Percentiles rank a stretch among this genome's conserved stretches.
Evolutionary conservation across 2,113 vertebrate genomes (phyloP).

Genomic region (Talpa occidentalis): DNA sequence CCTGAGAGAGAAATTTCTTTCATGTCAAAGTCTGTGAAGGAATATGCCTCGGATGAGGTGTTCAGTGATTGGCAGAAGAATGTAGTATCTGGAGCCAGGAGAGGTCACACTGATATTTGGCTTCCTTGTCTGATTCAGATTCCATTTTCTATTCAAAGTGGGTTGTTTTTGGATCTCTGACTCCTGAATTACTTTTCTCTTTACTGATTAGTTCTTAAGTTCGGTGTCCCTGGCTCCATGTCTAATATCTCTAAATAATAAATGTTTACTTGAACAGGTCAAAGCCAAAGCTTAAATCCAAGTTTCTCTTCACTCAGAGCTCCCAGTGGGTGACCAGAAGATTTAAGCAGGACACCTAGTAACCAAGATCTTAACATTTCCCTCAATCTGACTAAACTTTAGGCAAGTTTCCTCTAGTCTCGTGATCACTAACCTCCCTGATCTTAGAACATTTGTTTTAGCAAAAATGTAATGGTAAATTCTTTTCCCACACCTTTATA

Average conservation of each 20-base stretch:
- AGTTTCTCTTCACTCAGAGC: background rate
- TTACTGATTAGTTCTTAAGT: background rate
- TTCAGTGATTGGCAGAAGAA: background rate
- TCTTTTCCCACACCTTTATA: background rate
- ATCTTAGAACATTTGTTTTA: background rate
- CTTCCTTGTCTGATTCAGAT: background rate
- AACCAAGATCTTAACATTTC: background rate
- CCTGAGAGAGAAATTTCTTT: background rate
- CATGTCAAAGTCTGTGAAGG: background rate
- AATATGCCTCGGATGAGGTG: background rate
- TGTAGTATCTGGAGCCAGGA: background rate
- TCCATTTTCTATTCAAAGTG: slow-evolving; percentile 13
- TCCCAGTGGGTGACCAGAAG: background rate
- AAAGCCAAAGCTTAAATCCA: background rate
- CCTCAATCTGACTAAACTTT: background rate
- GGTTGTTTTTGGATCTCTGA: background rate
- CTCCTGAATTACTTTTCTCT: background rate
- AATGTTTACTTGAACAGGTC: background rate
- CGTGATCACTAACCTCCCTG: background rate
- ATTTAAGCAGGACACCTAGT: background rate
- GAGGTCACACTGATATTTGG: background rate
- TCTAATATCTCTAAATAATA: background rate
- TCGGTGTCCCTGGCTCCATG: background rate
- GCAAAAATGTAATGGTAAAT: background rate
- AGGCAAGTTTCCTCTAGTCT: background rate